These are phyloP conservation scores for Paradoxurus hermaphroditus DNA, from an alignment of 2,113 vertebrate genomes.

Conservation along the genomic window DNA sequence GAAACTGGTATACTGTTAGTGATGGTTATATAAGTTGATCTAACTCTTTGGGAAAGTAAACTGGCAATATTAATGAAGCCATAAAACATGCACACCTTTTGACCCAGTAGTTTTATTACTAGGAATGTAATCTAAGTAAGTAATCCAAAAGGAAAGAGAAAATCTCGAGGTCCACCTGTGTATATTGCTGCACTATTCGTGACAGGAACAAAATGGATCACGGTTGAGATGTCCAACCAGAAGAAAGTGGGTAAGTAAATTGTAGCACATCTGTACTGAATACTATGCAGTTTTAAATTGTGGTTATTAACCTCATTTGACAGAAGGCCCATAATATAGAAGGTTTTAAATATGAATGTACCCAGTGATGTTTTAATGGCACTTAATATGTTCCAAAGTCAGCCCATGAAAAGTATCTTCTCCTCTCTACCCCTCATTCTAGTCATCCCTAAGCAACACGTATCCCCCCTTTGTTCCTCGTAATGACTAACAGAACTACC, in stretches of 20 bases:
- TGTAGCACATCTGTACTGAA: background rate
- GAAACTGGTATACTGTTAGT: background rate
- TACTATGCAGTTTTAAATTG: background rate
- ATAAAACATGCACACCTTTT: background rate
- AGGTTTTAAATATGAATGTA: background rate
- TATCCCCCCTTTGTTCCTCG: background rate
- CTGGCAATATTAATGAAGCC: background rate
- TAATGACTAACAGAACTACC: background rate
- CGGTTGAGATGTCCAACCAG: background rate
- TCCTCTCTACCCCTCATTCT: background rate
- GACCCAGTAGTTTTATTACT: background rate
- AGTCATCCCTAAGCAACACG: background rate
- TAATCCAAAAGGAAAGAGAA: background rate
- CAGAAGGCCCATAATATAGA: background rate
- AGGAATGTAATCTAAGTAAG: background rate
- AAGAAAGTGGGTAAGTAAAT: background rate
- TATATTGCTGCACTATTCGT: background rate
- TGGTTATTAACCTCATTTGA: background rate
- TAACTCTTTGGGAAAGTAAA: background rate
- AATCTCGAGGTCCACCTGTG: background rate
- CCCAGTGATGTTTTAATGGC: background rate
- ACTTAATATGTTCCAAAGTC: slow-evolving; percentile 19
- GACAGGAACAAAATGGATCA: background rate
- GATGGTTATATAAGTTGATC: background rate
- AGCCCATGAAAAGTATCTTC: background rate